Evolutionary conservation across 1,140 invertebrate species (phyloP), one percentile per base, ranked within the genome.

Genomic region (Parasteatoda tepidariorum): DNA sequence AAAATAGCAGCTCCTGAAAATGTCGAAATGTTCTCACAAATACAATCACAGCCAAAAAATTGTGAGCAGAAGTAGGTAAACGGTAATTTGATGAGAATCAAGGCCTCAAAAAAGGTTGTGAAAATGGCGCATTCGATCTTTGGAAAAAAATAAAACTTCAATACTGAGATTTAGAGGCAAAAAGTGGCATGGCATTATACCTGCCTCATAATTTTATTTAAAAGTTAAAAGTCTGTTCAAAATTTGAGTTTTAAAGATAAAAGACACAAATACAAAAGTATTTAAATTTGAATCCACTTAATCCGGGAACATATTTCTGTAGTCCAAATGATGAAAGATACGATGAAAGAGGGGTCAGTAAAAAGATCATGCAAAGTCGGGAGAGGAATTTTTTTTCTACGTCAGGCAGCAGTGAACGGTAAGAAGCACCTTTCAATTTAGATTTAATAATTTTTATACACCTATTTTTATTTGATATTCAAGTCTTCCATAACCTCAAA

Each of bases 11-110:
- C 57, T 59, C 57, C 57, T 59, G 9, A 59, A 59, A 59, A 9
- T 13, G 24, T 59, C 57, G 24, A 59, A 22, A 15, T 59, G 7
- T 22, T 15, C 24, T 59, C 24, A 82, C 34, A 79, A 61, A 70
- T 71, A 66, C 78, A 82, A 82, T 82, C 78, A 82, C 78, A 82
- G 78, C 78, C 67, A 82, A 82, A 70, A 71, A 82, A 82, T 70
- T 61, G 67, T 82, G 78, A 82, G 78, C 78, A 82, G 48, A 79
- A 79, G 64, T 55, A n/a, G 31, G n/a, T 34, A 79, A 82, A 55
- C 26, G 68, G 55, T 55, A 4, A 13, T 30, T 55, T 13, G 48
- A 61, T 76, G 7, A 38, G 34, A 33, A 30, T 57, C 48, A 59
- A 6, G 15, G 24, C 5, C 9, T 55, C 48, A 74, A 79, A 68